Conservation (phyloP, 1,140 invertebrate genomes). For the Cherax destructor region DNA sequence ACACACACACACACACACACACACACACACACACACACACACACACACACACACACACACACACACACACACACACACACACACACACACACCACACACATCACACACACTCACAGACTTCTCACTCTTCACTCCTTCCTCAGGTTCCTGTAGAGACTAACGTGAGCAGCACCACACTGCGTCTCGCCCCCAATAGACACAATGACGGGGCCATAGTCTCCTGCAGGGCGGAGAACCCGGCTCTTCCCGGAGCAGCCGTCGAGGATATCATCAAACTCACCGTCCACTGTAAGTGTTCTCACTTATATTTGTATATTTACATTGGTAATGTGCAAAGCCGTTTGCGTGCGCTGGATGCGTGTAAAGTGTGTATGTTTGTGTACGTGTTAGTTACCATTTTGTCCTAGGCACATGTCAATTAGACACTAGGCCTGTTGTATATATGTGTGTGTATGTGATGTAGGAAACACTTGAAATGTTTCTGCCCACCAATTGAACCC, state of each 20-base stretch:
- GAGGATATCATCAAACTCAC: conserved; percentile 44
- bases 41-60: conserved; percentile 21
- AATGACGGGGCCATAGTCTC: conserved; percentile 31
- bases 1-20: neutral
- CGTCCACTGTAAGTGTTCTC: conserved; percentile 35
- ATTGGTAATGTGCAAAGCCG: too few relatives aligned
- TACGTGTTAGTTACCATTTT: too few relatives aligned
- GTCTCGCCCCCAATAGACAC: conserved; percentile 20
- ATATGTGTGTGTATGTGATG: too few relatives aligned
- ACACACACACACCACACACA: too few relatives aligned
- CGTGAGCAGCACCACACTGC: conserved; percentile 34
- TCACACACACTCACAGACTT: too few relatives aligned
- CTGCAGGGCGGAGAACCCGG: conserved; percentile 30
- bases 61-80: neutral
- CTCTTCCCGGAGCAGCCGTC: neutral
- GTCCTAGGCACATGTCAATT: too few relatives aligned
- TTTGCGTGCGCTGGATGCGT: too few relatives aligned
- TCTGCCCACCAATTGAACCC: too few relatives aligned
- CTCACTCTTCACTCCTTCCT: neutral
- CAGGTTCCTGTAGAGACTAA: conserved; percentile 35
- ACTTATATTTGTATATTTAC: neutral
- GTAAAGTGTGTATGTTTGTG: neutral
- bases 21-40: neutral
- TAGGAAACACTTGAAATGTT: too few relatives aligned
- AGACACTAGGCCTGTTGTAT: too few relatives aligned